phyloP scores from a whole-genome alignment of 2,797 vertebrate species.

The Megaceryle alcyon region DNA sequence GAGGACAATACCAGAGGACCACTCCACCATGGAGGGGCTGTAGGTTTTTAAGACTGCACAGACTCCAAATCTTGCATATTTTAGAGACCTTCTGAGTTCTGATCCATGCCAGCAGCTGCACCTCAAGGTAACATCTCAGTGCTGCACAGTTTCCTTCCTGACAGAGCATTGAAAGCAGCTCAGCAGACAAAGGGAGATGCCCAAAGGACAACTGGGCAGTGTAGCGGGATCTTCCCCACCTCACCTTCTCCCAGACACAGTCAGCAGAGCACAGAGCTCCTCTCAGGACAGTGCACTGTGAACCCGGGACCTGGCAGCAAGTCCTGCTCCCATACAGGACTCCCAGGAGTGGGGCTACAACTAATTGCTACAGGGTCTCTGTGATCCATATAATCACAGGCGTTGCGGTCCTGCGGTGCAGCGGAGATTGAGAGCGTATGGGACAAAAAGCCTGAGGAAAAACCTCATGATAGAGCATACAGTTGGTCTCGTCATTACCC shows the following conservation, averaged over 20 bases:
- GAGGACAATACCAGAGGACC: not conserved
- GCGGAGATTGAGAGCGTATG: accelerated
- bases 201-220: not conserved
- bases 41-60: not conserved
- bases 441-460: not conserved
- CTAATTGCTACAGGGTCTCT: not conserved
- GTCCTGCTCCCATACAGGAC: not conserved
- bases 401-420: not conserved
- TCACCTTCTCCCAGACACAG: not conserved
- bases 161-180: not conserved
- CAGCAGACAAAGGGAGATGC: not conserved
- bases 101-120: not conserved
- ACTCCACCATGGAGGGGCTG: not conserved
- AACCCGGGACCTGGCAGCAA: not conserved
- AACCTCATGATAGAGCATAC: not conserved
- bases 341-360: not conserved
- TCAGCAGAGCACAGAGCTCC: not conserved
- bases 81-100: not conserved
- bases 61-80: not conserved
- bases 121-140: not conserved
- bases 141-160: not conserved
- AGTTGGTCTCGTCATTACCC: not conserved
- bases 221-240: not conserved
- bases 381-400: not conserved
- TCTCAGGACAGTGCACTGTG: accelerated